A percentile compares a stretch with the other conserved stretches of the same genome.
These are phyloP conservation scores for Pseudopleuronectes americanus DNA, from an alignment of 2,797 vertebrate genomes.

Conservation along the genomic window DNA sequence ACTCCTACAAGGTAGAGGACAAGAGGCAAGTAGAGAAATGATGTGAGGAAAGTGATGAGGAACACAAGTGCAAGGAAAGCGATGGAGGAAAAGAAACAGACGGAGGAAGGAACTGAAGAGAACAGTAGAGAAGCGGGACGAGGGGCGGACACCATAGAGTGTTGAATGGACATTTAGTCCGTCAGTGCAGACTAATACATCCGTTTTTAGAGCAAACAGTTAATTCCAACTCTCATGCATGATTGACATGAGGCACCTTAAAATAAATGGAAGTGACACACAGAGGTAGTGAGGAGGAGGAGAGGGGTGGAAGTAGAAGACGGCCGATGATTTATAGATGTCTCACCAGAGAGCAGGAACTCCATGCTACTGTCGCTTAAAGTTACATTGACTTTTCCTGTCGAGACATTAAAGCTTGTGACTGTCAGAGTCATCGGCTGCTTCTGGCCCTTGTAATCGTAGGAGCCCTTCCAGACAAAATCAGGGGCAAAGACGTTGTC, in stretches of 20 bases:
- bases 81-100: not conserved
- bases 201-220: conserved; percentile 68
- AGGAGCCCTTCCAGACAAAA: conserved; percentile 98
- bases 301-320: conserved; percentile 54
- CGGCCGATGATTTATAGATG: conserved; percentile 73
- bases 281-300: conserved; percentile 56
- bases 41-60: conserved; percentile 40
- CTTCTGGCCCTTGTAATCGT: conserved; percentile 93
- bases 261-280: conserved; percentile 76
- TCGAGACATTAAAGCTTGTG: conserved; percentile 91
- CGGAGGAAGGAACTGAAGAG: not conserved
- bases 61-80: conserved; percentile 14
- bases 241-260: conserved; percentile 71
- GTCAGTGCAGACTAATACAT: conserved; percentile 55
- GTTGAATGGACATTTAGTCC: conserved; percentile 58
- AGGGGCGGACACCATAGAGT: not conserved
- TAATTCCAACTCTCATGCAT: conserved; percentile 78
- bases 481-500: conserved; percentile 94
- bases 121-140: not conserved
- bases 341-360: conserved; percentile 92
- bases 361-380: conserved; percentile 92
- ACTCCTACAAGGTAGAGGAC: conserved; percentile 82
- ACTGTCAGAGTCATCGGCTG: conserved; percentile 94
- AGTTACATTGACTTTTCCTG: conserved; percentile 94
- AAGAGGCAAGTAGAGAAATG: conserved; percentile 38